Percentiles rank a stretch among this genome's conserved stretches.
Conservation (phyloP, 1,140 invertebrate species). For the Sesamia nonagrioides region DNA sequence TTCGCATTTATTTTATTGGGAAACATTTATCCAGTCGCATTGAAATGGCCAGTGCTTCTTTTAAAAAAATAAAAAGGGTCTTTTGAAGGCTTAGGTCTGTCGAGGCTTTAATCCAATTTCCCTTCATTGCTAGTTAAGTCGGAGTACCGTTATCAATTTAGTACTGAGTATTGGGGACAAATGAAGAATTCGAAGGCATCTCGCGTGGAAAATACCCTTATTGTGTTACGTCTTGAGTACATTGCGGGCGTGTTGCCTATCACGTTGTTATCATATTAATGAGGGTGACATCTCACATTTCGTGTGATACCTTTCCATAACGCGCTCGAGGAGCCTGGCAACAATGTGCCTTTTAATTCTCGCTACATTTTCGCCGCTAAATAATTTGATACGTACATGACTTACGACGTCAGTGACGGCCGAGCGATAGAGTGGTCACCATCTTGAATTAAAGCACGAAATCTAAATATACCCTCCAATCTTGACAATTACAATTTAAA, state of each 20-base stretch:
- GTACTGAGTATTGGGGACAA: constrained; percentile 31
- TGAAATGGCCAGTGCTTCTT: constrained; percentile 19
- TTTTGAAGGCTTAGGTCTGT: constrained; percentile 20
- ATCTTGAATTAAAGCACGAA: no score
- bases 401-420: no score
- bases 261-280: constrained; percentile 46
- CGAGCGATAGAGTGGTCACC: no score
- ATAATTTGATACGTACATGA: background rate
- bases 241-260: constrained; percentile 27
- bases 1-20: constrained; percentile 31
- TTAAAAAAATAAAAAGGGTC: constrained; percentile 23
- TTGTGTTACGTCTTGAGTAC: constrained; percentile 38
- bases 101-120: constrained; percentile 38
- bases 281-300: constrained; percentile 43
- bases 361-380: background rate
- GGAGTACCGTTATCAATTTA: constrained; percentile 40
- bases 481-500: no score
- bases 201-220: constrained; percentile 34
- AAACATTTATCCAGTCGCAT: constrained; percentile 28
- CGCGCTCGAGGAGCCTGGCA: background rate
- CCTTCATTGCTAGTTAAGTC: constrained; percentile 35
- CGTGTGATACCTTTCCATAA: background rate
- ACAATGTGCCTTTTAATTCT: constrained; percentile 5
- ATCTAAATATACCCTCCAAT: no score
- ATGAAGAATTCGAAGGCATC: constrained; percentile 29